phyloP scores from a whole-genome alignment of 2,113 vertebrate genomes.

The Chaenogobius annularis region DNA sequence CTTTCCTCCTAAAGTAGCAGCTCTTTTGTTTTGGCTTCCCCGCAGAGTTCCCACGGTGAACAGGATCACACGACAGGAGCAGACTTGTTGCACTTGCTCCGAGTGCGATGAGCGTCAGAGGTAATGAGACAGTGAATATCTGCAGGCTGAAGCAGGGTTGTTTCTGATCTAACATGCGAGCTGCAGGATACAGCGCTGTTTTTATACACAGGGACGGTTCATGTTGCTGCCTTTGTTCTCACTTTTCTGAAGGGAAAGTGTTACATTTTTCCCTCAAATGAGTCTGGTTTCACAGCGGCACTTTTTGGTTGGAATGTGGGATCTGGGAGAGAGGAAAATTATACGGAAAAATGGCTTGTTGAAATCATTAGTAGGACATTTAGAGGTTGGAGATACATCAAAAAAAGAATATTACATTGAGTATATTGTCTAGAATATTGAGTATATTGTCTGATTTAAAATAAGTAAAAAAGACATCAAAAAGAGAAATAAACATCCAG shows the following conservation, averaged over 20 bases:
- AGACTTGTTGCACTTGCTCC: conserved; percentile 36
- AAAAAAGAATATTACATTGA: too few relatives aligned
- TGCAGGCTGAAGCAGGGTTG: conserved; percentile 16
- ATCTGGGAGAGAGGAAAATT: neutral
- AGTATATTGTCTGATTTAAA: too few relatives aligned
- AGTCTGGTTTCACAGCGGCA: neutral
- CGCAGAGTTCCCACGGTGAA: conserved; percentile 23
- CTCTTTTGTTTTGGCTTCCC: conserved; percentile 12
- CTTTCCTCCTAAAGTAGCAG: neutral
- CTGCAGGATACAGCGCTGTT: conserved; percentile 8
- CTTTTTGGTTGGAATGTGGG: neutral
- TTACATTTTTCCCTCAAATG: neutral
- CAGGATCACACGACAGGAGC: conserved; percentile 21
- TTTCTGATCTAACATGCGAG: conserved; percentile 12
- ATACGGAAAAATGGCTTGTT: neutral
- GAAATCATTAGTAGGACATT: neutral
- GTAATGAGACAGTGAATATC: conserved; percentile 37
- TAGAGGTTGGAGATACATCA: too few relatives aligned
- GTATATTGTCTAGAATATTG: too few relatives aligned
- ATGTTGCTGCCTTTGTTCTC: neutral
- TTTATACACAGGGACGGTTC: conserved; percentile 7
- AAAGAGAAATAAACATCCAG: too few relatives aligned
- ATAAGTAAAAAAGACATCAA: too few relatives aligned
- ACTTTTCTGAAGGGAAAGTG: neutral
- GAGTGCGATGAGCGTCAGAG: conserved; percentile 34